phyloP scores from a whole-genome alignment of 2,797 vertebrate genomes.

The Tachyglossus aculeatus region DNA sequence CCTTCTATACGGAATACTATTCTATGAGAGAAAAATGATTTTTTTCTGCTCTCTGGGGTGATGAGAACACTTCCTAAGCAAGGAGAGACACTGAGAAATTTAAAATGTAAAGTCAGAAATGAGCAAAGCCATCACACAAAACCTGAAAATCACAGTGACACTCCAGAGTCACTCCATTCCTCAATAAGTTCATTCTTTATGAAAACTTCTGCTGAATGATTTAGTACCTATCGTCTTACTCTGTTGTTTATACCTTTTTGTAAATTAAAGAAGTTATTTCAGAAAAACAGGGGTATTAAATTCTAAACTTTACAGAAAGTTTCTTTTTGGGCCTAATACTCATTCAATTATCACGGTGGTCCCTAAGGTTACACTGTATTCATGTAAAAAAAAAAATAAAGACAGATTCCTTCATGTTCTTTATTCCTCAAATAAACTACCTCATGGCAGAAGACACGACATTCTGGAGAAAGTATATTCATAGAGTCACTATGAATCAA shows the following conservation, averaged over 20 bases:
- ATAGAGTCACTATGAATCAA: no score
- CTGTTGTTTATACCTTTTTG: background rate
- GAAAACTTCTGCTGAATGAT: background rate
- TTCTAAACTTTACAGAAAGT: background rate
- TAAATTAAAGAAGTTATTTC: background rate
- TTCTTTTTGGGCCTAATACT: background rate
- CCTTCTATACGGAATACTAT: background rate
- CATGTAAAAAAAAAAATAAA: constrained; percentile 1
- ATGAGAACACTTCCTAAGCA: background rate
- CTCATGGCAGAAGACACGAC: no score
- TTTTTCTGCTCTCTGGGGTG: background rate
- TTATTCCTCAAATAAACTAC: no score
- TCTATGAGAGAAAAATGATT: background rate
- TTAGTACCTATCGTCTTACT: no score
- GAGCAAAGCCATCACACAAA: background rate
- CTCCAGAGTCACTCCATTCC: background rate
- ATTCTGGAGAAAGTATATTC: no score
- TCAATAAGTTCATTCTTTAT: background rate
- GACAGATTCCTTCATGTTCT: no score
- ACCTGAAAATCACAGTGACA: no score
- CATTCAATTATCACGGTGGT: background rate
- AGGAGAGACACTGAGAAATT: background rate
- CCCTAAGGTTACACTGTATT: background rate
- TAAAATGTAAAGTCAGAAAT: background rate
- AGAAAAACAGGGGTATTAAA: background rate